Base-by-base conservation (phyloP, 2,888 invertebrate species). In the Sinhomidia bicolor region DNA sequence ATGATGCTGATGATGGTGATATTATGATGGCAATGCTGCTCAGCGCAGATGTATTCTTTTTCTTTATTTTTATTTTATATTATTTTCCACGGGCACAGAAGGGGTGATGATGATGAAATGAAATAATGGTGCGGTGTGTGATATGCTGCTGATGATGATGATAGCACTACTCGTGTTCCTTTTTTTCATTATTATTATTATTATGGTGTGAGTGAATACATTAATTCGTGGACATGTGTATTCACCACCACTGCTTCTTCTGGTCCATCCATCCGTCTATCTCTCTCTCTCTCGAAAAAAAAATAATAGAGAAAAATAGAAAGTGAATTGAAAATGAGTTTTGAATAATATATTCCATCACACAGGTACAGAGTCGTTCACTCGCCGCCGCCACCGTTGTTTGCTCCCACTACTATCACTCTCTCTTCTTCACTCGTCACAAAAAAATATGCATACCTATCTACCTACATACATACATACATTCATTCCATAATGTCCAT, bases 221-320 rank as follows among this genome's bases (percentile, higher is more conserved):
- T 80, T 80, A 80, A 80, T 80, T 80, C 80, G 60, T 62, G 80
- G 80, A 80, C 80, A 80, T 80, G 80, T 62, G 62, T 60, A 44
- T 57, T 32, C 76, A 76, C 47, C 76, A 32, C 54, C 78, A 57
- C 41, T 10, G 2, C 12, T 54, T 29, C 78, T 78, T n/a, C 5
- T 71, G 47, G 47, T 74, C 47, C 65, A 65, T 65, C 65, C n/a
- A 65, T 65, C 57, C 57, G 20, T 57, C 23, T 9, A 4, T n/a
- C n/a, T n/a, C n/a, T n/a, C n/a, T 23, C 26, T 1, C 0, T 23
- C n/a, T 36, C 32, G 36, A 65, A 65, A 65, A 20, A 7, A 51
- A n/a, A 51, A n/a, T 51, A n/a, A 51, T 17, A 29, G 29, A 26
- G 57, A 41, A 74, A 74, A 74, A 74, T 74, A 74, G 74, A 74